Evolutionary conservation across 2,888 invertebrate species (phyloP).

Genomic region (Rhabditophanes sp.): DNA sequence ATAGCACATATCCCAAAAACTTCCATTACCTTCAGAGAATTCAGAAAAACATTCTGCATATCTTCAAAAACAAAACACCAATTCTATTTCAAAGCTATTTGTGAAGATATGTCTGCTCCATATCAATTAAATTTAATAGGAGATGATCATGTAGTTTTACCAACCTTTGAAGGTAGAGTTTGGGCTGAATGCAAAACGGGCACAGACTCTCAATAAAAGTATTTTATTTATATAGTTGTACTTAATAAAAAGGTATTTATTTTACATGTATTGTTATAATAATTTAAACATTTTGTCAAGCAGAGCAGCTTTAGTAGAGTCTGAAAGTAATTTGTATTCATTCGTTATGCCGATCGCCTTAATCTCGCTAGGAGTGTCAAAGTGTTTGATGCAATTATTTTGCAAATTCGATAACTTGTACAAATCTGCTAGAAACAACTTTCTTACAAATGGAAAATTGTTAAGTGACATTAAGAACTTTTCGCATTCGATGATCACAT

Average conservation of each 20-base stretch:
- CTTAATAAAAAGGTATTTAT: neutral
- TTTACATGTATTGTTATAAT: conserved; percentile 7
- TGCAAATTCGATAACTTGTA: conserved; percentile 33
- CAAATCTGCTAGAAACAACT: conserved; percentile 39
- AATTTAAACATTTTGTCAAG: conserved; percentile 34
- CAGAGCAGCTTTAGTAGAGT: conserved; percentile 35
- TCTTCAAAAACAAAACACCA: conserved; percentile 15
- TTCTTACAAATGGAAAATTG: conserved; percentile 37
- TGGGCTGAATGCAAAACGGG: conserved; percentile 18
- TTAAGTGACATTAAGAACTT: conserved; percentile 36
- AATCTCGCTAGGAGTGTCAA: conserved; percentile 24
- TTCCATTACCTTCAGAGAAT: conserved; percentile 22
- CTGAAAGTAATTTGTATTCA: conserved; percentile 34
- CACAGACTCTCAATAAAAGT: conserved; percentile 15
- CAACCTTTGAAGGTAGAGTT: conserved; percentile 15
- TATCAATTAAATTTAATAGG: conserved; percentile 15
- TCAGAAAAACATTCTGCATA: conserved; percentile 23
- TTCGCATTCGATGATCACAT: conserved; percentile 45
- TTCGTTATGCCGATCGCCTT: conserved; percentile 23
- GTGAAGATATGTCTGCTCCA: conserved; percentile 17
- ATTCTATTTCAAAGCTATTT: conserved; percentile 19
- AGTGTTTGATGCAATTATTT: conserved; percentile 24
- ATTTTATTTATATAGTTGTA: neutral
- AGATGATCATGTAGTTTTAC: conserved; percentile 15
- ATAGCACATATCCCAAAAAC: conserved; percentile 25